phyloP scores from a whole-genome alignment of 1,140 invertebrate species.

The Rhopalosiphum maidis region DNA sequence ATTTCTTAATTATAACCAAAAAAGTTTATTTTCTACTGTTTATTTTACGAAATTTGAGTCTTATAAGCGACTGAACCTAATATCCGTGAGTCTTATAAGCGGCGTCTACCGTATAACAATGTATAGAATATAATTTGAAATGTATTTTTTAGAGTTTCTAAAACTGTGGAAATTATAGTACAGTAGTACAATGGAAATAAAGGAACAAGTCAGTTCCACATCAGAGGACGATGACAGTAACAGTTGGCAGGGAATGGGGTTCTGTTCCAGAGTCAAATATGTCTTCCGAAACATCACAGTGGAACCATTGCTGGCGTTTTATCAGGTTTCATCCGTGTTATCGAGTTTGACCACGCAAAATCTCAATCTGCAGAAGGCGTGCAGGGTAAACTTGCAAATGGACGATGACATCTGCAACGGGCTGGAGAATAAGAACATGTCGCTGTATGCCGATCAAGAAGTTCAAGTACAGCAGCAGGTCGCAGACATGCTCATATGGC shows the following conservation, averaged over 20 bases:
- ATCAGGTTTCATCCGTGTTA: slow-evolving; percentile 79
- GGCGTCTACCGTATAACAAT: no score
- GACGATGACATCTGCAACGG: slow-evolving; percentile 72
- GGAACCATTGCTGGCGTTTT: slow-evolving; percentile 78
- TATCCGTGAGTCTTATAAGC: no score
- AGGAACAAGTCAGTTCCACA: neutral
- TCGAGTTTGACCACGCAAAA: slow-evolving; percentile 79
- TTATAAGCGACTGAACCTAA: no score
- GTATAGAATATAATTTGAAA: neutral
- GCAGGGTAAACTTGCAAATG: slow-evolving; percentile 78
- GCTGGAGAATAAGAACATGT: slow-evolving; percentile 72
- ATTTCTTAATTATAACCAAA: no score
- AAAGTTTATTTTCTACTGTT: no score
- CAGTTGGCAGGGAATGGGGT: neutral
- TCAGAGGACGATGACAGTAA: neutral
- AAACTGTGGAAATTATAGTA: neutral
- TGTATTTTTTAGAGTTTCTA: neutral
- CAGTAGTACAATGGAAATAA: neutral
- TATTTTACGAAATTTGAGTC: no score
- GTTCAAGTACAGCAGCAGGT: slow-evolving; percentile 76
- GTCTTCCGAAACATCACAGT: slow-evolving; percentile 72
- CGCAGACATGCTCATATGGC: slow-evolving; percentile 80
- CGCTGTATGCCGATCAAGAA: slow-evolving; percentile 75
- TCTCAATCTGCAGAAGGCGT: slow-evolving; percentile 83
- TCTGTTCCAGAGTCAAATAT: neutral